These are phyloP conservation scores for Acropora yongei DNA, from an alignment of 64 coral and sea anemone species.

Conservation along the genomic window DNA sequence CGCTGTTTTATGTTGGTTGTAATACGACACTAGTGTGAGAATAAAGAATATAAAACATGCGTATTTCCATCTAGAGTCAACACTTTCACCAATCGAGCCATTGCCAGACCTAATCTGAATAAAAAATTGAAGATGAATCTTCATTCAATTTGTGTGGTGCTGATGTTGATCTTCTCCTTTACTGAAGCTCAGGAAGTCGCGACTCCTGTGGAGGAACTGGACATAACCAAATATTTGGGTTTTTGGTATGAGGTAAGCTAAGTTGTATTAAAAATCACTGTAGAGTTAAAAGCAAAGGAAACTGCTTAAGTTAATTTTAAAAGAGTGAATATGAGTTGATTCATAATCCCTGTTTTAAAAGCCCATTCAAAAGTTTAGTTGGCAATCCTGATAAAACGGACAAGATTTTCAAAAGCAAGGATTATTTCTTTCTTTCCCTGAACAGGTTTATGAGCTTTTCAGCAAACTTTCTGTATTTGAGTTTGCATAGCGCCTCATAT, in stretches of 20 bases:
- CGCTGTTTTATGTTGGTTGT: background rate
- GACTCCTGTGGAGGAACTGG: background rate
- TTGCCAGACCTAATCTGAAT: constrained; percentile 1
- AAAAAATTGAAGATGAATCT: constrained; percentile 8
- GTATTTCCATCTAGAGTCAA: constrained; percentile 1
- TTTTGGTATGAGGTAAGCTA: background rate
- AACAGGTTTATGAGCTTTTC: background rate
- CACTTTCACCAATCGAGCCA: background rate
- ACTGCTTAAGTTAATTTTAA: background rate
- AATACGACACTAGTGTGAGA: background rate
- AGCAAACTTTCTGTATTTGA: background rate
- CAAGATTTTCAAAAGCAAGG: background rate
- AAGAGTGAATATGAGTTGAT: constrained; percentile 2
- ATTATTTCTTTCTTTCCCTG: background rate
- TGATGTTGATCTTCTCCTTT: constrained; percentile 5
- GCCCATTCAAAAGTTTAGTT: constrained; percentile 11
- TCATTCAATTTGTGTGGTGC: background rate
- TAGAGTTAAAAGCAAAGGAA: constrained; percentile 15
- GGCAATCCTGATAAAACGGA: background rate
- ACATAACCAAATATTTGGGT: background rate
- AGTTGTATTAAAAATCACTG: background rate
- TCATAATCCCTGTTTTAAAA: background rate
- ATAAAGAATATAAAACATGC: background rate
- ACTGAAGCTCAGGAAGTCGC: background rate
- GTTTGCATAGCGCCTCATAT: background rate